These are phyloP conservation scores for Reticulitermes lucifugus DNA, from an alignment of 2,888 invertebrate genomes.

Conservation along the genomic window DNA sequence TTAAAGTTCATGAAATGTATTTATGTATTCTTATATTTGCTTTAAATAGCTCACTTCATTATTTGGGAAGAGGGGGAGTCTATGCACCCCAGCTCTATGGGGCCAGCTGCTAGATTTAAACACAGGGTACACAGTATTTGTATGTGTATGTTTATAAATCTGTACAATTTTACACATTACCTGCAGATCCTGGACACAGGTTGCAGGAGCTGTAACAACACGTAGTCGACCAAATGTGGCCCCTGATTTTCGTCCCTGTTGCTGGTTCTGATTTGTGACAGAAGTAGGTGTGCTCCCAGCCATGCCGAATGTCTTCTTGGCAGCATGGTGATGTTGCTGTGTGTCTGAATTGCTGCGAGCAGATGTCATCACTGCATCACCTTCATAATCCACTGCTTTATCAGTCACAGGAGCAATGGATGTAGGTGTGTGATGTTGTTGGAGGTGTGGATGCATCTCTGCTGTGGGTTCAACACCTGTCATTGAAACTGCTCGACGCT, in stretches of 20 bases:
- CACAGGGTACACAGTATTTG: too few species aligned
- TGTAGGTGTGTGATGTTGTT: slow-evolving; percentile 8
- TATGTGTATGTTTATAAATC: too few species aligned
- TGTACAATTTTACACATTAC: neutral
- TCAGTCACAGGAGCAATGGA: slow-evolving; percentile 56
- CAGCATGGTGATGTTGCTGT: slow-evolving; percentile 60
- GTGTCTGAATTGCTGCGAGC: slow-evolving; percentile 64
- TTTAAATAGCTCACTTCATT: too few species aligned
- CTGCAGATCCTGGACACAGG: slow-evolving; percentile 68
- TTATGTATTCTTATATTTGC: too few species aligned
- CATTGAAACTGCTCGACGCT: slow-evolving; percentile 65
- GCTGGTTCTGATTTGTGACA: slow-evolving; percentile 55
- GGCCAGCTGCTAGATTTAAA: too few species aligned
- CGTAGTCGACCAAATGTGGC: slow-evolving; percentile 80
- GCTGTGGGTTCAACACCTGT: slow-evolving; percentile 60
- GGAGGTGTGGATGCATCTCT: slow-evolving; percentile 28
- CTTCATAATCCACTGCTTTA: slow-evolving; percentile 73
- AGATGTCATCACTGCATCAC: slow-evolving; percentile 69
- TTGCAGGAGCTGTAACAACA: slow-evolving; percentile 76
- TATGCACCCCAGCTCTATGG: too few species aligned
- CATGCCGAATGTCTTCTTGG: slow-evolving; percentile 32
- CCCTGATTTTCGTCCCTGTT: slow-evolving; percentile 58
- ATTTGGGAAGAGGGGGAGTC: too few species aligned
- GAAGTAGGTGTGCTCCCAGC: neutral
- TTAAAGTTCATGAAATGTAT: too few species aligned